Percentiles rank a stretch among this genome's conserved stretches.
phyloP scores from a whole-genome alignment of 2,888 invertebrate genomes.

The Notocelia uddmanniana region DNA sequence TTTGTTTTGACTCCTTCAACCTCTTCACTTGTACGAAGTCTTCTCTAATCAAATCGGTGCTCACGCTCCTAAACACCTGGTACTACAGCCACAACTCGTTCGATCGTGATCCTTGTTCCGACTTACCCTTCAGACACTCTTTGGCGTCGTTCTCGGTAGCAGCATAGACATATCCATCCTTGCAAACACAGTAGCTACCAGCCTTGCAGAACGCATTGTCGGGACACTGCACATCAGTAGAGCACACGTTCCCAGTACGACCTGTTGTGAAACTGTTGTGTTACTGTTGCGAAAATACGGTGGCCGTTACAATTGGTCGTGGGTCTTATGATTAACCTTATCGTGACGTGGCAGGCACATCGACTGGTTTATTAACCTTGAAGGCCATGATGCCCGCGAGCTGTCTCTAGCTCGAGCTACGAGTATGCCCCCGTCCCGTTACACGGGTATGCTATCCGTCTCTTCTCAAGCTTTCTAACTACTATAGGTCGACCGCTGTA shows the following conservation, averaged over 20 bases:
- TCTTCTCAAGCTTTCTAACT: too few species aligned
- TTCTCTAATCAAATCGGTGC: not conserved
- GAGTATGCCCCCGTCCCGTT: too few species aligned
- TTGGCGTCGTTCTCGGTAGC: conserved; percentile 74
- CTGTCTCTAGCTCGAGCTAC: too few species aligned
- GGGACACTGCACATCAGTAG: conserved; percentile 77
- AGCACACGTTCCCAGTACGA: conserved; percentile 77
- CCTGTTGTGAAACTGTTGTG: conserved; percentile 62
- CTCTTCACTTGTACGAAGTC: not conserved
- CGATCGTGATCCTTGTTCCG: not conserved
- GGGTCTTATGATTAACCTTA: too few species aligned
- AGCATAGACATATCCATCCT: conserved; percentile 79
- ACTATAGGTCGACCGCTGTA: too few species aligned
- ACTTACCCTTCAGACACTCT: conserved; percentile 77
- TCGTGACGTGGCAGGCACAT: too few species aligned
- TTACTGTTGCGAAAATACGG: not conserved
- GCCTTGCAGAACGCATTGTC: conserved; percentile 81
- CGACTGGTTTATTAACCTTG: too few species aligned
- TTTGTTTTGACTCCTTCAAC: not conserved
- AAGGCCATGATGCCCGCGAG: too few species aligned
- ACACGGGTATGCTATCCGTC: too few species aligned
- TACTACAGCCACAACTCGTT: not conserved
- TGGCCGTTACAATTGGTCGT: not conserved
- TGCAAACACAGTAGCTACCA: conserved; percentile 80
- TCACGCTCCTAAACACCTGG: not conserved